Conservation (phyloP, 2,888 invertebrate genomes). For the Glomeris marginata region DNA sequence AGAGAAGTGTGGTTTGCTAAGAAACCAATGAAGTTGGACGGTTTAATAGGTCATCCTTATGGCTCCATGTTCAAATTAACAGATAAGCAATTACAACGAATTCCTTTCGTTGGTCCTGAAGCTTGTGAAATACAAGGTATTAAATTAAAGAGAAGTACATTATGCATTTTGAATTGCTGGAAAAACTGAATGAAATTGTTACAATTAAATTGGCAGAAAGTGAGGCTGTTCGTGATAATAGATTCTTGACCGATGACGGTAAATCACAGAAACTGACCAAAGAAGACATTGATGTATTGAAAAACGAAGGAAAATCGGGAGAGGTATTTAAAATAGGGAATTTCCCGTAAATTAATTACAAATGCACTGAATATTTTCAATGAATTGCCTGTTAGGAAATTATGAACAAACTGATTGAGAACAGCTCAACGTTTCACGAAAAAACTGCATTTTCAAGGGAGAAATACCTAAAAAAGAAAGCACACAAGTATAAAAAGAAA, state of each 20-base stretch:
- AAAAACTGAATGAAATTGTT: no score
- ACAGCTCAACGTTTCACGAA: slow-evolving; percentile 71
- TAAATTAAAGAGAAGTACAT: no score
- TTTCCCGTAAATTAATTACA: slow-evolving; percentile 1
- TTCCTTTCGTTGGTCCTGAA: no score
- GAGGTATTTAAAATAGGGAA: slow-evolving; percentile 21
- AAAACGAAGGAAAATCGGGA: slow-evolving; percentile 58
- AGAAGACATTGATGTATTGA: slow-evolving; percentile 64
- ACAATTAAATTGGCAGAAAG: slow-evolving; percentile 2
- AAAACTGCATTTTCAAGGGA: slow-evolving; percentile 80
- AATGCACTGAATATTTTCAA: not conserved
- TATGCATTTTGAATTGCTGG: no score
- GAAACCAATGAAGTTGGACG: slow-evolving; percentile 49
- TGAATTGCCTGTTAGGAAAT: slow-evolving; percentile 40
- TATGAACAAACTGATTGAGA: slow-evolving; percentile 70
- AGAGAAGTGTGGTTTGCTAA: slow-evolving; percentile 25
- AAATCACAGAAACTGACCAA: slow-evolving; percentile 67
- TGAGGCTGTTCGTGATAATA: slow-evolving; percentile 45
- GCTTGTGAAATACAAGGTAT: no score
- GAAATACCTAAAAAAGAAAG: slow-evolving; percentile 87
- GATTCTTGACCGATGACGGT: slow-evolving; percentile 62
- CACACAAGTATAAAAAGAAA: slow-evolving; percentile 54
- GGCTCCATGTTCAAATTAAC: slow-evolving; percentile 56
- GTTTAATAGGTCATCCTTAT: slow-evolving; percentile 50
- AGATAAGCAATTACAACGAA: not conserved